These are phyloP conservation scores for Geophilus truncorum DNA, from an alignment of 2,888 invertebrate genomes.

Conservation along the genomic window DNA sequence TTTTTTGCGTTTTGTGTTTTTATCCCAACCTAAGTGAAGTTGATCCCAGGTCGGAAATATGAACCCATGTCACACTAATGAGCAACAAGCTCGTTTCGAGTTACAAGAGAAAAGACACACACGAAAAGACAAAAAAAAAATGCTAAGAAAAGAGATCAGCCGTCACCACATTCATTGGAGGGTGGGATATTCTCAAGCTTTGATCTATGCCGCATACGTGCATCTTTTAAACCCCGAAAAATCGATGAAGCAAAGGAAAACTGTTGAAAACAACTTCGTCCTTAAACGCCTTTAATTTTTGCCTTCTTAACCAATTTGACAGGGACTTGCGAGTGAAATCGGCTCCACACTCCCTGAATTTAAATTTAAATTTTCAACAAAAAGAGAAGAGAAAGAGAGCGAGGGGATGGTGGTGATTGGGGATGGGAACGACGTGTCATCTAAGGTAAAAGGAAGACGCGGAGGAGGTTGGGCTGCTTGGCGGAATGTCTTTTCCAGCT, in stretches of 20 bases:
- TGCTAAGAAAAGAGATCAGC: slow-evolving; percentile 2
- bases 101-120: background rate
- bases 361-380: background rate
- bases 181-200: background rate
- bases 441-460: background rate
- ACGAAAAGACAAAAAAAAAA: background rate
- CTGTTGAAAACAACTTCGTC: background rate
- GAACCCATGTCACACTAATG: slow-evolving; percentile 11
- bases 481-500: background rate
- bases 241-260: background rate
- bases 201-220: background rate
- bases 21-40: background rate
- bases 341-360: background rate
- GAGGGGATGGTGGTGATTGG: too few relatives aligned
- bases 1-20: too few relatives aligned
- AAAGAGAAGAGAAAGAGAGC: background rate
- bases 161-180: background rate
- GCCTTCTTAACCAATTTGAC: too few relatives aligned
- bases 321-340: too few relatives aligned
- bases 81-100: background rate
- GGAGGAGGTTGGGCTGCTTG: background rate
- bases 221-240: background rate
- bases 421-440: slow-evolving; percentile 7
- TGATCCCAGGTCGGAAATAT: background rate
- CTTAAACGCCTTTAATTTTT: too few relatives aligned